Evolutionary conservation across 2,113 vertebrate species (phyloP).

Genomic region (Tamias sibiricus): DNA sequence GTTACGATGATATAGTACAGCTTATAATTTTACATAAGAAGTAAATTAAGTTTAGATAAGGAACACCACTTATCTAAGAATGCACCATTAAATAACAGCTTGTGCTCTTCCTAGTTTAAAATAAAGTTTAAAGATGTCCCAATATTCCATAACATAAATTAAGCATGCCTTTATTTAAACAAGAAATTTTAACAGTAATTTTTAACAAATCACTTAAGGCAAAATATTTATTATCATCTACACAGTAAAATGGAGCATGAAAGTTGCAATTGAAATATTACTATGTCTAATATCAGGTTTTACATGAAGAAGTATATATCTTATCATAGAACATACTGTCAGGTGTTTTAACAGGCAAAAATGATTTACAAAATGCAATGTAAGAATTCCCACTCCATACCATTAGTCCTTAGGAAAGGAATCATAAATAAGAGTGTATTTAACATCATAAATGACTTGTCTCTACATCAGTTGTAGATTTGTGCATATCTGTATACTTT

Average conservation of each 20-base stretch:
- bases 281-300: not conserved
- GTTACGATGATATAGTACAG: not conserved
- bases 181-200: not conserved
- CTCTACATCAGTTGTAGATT: not conserved
- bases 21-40: not conserved
- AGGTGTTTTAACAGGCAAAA: not conserved
- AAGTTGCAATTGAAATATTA: not conserved
- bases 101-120: not conserved
- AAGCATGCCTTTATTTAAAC: not conserved
- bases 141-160: not conserved
- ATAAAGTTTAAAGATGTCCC: not conserved
- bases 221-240: not conserved
- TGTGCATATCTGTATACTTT: not conserved
- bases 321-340: not conserved
- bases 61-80: not conserved
- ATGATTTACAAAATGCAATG: not conserved
- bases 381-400: not conserved
- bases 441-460: not conserved
- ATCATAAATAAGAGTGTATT: not conserved
- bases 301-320: not conserved
- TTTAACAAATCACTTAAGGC: not conserved
- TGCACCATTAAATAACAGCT: not conserved
- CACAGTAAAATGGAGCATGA: not conserved
- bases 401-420: not conserved
- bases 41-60: not conserved